Base-by-base conservation (phyloP, 1,140 invertebrate genomes). In the Drosophila funebris region DNA sequence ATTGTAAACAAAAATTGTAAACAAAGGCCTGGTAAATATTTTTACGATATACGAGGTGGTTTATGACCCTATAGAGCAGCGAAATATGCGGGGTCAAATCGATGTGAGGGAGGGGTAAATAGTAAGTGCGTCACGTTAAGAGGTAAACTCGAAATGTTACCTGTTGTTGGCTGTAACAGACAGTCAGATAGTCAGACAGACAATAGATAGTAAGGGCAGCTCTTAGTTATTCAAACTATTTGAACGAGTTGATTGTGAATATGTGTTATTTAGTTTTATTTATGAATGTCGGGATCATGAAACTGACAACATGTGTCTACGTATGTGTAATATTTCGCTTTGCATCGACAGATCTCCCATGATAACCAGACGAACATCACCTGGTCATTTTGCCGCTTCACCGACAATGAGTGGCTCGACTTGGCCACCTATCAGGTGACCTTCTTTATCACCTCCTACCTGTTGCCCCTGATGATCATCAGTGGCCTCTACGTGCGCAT, bases 401-500 rank as follows among this genome's bases (percentile, higher is more conserved):
- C 18, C 6, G 9, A 53, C 0, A 76, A 84, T 33, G 56, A 75
- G 0, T 22, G 70, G 4, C 24, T 90, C 0, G 56, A 61, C 4
- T 24, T 36, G 50, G 46, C 53, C 53, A 78, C 80, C 50, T 91
- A 76, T 54, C 90, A 91, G 31, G 70, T 90, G 18, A 75, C 62
- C 53, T 91, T 91, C 72, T 89, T 91, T 46, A 54, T 79, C 16
- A 83, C 69, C 46, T 81, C 96, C 3, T 98, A 97, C 91, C 94
- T 96, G 61, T 93, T 97, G 69, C 97, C 97, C 0, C 90, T 98
- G 90, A 94, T 95, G 22, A 93, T 98, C 64, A 98, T 98, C 75
- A 96, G 96, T 83, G 94, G 96, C 14, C 93, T 99, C 43, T 99
- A 99, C 92, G 94, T 98, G 79, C 94, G 96, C 70, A 98, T 99